Conservation (phyloP, 2,888 invertebrate species). For the Tenthredo distinguenda region DNA sequence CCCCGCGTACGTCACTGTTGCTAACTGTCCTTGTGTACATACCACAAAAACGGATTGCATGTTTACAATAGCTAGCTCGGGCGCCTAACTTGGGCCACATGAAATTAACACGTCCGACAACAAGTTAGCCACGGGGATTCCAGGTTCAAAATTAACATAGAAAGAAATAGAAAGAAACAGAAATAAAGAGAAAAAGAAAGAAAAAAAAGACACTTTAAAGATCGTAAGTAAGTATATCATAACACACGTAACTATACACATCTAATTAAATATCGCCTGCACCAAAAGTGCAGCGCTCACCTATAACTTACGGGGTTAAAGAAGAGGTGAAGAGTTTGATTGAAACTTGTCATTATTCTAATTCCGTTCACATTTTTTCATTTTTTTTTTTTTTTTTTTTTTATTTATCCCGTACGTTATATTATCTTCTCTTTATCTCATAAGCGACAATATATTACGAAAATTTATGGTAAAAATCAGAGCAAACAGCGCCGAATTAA, state of each 20-base stretch:
- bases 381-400: background rate
- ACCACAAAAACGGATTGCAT: slow-evolving; percentile 46
- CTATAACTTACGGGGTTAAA: background rate
- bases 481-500: background rate
- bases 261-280: background rate
- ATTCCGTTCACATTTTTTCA: background rate
- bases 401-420: background rate
- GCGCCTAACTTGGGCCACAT: slow-evolving; percentile 2
- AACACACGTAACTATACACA: background rate
- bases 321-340: background rate
- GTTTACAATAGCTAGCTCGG: slow-evolving; percentile 36
- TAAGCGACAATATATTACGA: background rate
- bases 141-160: background rate
- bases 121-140: background rate
- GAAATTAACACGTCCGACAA: slow-evolving; percentile 39
- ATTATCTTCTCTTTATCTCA: background rate
- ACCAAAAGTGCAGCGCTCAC: background rate
- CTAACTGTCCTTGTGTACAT: slow-evolving; percentile 54
- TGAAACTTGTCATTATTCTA: background rate
- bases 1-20: slow-evolving; percentile 53
- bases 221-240: background rate
- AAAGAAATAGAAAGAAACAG: background rate
- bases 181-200: background rate
- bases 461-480: background rate
- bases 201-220: background rate